Percentiles rank a stretch among this genome's conserved stretches.
Conservation (phyloP, 1,140 invertebrate genomes). For the Habropoda laboriosa region DNA sequence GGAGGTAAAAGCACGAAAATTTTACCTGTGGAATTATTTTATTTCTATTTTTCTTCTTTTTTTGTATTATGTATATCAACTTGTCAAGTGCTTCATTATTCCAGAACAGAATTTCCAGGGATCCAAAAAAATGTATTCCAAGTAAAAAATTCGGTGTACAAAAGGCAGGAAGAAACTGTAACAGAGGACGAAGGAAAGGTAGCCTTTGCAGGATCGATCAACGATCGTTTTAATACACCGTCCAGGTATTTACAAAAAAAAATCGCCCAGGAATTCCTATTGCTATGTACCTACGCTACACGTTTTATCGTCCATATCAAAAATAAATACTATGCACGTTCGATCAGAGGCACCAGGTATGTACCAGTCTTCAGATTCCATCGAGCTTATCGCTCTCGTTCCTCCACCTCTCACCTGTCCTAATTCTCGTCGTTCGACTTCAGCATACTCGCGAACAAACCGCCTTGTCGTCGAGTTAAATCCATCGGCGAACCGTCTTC, state of each 20-base stretch:
- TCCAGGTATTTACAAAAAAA: neutral
- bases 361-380: conserved; percentile 16
- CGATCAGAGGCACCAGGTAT: neutral
- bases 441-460: conserved; percentile 81
- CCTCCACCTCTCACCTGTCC: neutral
- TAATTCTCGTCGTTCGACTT: conserved; percentile 64
- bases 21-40: too few relatives aligned
- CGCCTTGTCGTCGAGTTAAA: conserved; percentile 83
- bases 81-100: too few relatives aligned
- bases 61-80: too few relatives aligned
- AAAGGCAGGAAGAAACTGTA: too few relatives aligned
- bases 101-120: too few relatives aligned
- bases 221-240: neutral
- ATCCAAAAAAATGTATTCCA: too few relatives aligned
- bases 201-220: conserved; percentile 16
- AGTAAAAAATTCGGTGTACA: too few relatives aligned
- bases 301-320: conserved; percentile 25
- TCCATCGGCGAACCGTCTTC: conserved; percentile 89
- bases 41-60: too few relatives aligned
- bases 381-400: neutral
- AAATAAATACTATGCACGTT: conserved; percentile 27
- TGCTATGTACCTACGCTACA: neutral
- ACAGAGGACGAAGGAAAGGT: neutral
- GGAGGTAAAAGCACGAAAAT: too few relatives aligned
- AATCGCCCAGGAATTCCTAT: neutral